Conservation (phyloP, 2,888 invertebrate species). For the Herminia tarsipennalis region DNA sequence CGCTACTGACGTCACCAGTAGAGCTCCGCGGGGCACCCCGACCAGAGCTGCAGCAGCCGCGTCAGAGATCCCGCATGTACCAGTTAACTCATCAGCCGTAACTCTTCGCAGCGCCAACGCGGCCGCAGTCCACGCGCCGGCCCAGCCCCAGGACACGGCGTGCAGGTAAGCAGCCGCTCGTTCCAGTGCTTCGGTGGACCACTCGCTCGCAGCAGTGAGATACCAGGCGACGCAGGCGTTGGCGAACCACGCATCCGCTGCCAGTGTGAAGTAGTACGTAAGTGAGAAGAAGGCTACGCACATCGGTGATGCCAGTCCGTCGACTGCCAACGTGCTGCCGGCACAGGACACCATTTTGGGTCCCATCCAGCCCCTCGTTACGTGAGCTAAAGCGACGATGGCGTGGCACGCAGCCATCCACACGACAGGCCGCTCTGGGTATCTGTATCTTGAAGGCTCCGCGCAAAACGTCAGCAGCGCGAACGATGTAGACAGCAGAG, state of each 20-base stretch:
- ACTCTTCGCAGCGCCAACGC: conserved; percentile 92
- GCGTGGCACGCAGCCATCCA: conserved; percentile 96
- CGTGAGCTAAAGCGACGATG: conserved; percentile 91
- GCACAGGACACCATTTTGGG: conserved; percentile 66
- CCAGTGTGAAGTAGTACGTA: conserved; percentile 92
- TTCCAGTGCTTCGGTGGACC: conserved; percentile 97
- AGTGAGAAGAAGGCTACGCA: conserved; percentile 91
- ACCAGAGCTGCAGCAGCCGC: conserved; percentile 87
- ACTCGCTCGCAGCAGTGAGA: conserved; percentile 95
- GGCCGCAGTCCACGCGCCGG: conserved; percentile 93
- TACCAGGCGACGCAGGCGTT: conserved; percentile 96
- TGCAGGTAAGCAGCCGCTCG: conserved; percentile 94
- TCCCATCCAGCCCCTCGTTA: conserved; percentile 88
- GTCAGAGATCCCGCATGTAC: conserved; percentile 91
- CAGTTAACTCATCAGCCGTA: conserved; percentile 92
- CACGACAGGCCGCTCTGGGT: conserved; percentile 96
- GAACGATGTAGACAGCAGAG: conserved; percentile 93
- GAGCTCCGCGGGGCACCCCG: conserved; percentile 86
- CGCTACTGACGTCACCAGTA: conserved; percentile 89
- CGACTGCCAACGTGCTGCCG: conserved; percentile 72
- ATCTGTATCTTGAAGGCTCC: conserved; percentile 95
- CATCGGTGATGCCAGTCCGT: conserved; percentile 82
- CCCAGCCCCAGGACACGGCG: conserved; percentile 94
- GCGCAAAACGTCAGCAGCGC: conserved; percentile 94
- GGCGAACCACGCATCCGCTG: conserved; percentile 94